Evolutionary conservation across 2,797 vertebrate species (phyloP).

Genomic region (Labeo calbasu): DNA sequence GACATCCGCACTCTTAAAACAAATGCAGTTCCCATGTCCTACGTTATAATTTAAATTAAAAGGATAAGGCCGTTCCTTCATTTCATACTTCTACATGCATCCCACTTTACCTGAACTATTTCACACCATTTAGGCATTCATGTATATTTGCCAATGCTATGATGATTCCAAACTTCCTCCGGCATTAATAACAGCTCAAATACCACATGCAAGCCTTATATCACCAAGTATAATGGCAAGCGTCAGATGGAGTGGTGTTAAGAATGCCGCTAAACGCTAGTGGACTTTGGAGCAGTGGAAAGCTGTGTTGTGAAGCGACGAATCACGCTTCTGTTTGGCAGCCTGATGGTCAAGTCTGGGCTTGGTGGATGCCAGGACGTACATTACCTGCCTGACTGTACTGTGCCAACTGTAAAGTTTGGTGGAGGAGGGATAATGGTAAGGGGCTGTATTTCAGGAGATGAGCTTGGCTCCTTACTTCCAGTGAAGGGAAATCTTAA

Average conservation of each 20-base stretch:
- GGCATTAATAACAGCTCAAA: not conserved
- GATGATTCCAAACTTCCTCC: not conserved
- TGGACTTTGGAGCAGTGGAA: not conserved
- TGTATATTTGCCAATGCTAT: not conserved
- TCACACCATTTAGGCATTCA: not conserved
- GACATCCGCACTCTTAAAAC: not conserved
- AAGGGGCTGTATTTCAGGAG: not conserved
- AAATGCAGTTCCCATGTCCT: not conserved
- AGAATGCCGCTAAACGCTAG: not conserved
- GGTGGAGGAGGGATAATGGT: not conserved
- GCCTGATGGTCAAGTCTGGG: not conserved
- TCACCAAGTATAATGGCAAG: not conserved
- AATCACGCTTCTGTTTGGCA: not conserved
- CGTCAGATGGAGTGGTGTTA: not conserved
- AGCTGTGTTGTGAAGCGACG: not conserved
- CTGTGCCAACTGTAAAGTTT: not conserved
- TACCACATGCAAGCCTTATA: not conserved
- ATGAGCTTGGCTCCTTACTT: not conserved
- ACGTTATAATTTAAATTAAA: not conserved
- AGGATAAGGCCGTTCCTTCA: not conserved
- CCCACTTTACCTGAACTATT: not conserved
- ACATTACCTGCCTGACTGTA: not conserved
- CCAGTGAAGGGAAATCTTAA: not conserved
- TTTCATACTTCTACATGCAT: not conserved
- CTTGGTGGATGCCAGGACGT: not conserved